These are phyloP conservation scores for Lepidocyrtinus sp. DNA, from an alignment of 2,888 invertebrate species.

Conservation along the genomic window DNA sequence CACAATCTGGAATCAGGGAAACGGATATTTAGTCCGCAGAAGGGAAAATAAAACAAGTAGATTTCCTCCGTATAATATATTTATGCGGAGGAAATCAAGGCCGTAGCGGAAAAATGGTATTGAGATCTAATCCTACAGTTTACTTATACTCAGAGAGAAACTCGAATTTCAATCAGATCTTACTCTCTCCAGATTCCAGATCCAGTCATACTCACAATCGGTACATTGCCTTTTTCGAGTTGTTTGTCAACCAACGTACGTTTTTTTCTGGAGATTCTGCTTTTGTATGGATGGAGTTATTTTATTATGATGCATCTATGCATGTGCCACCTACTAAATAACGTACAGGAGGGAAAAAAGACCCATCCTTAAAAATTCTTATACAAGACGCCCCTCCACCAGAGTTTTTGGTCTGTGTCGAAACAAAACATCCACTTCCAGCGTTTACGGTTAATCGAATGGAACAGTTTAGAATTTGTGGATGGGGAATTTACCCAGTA, in stretches of 20 bases:
- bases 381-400: no score
- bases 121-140: slow-evolving; percentile 1
- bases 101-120: background rate
- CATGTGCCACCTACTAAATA: slow-evolving; percentile 10
- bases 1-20: no score
- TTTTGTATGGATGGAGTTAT: no score
- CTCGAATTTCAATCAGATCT: no score
- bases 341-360: background rate
- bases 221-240: no score
- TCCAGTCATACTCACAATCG: background rate
- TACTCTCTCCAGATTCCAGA: background rate
- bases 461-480: no score
- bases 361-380: background rate
- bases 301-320: slow-evolving; percentile 8
- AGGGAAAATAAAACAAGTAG: background rate
- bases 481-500: no score
- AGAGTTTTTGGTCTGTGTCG: no score
- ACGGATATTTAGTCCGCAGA: background rate
- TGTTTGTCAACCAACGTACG: slow-evolving; percentile 4
- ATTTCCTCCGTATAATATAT: slow-evolving; percentile 6
- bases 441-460: no score
- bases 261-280: no score
- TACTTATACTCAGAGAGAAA: no score
- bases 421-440: no score
- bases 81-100: background rate